Percentiles rank a stretch among this genome's conserved stretches.
Evolutionary conservation across 2,888 invertebrate genomes (phyloP).

Genomic region (Cyclophora punctaria): DNA sequence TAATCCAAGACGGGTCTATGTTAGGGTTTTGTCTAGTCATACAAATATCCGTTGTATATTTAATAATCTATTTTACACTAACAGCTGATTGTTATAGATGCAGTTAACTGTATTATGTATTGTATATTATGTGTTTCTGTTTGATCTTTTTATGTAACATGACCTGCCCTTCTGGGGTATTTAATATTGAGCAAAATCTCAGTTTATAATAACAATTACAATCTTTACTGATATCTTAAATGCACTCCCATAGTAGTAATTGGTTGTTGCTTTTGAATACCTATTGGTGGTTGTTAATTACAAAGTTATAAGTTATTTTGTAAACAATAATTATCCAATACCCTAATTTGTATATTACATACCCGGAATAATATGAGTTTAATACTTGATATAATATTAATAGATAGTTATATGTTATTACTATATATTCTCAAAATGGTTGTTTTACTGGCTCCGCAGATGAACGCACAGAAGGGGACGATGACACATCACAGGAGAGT

Average conservation of each 20-base stretch:
- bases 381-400: no score
- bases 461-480: slow-evolving; percentile 68
- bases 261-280: no score
- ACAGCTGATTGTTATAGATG: slow-evolving; percentile 12
- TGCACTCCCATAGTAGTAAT: no score
- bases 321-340: no score
- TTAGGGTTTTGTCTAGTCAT: slow-evolving; percentile 12
- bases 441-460: slow-evolving; percentile 39
- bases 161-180: no score
- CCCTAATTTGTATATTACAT: no score
- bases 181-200: no score
- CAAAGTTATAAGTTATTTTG: background rate
- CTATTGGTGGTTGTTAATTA: no score
- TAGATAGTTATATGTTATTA: background rate
- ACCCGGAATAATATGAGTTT: no score
- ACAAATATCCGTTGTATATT: background rate
- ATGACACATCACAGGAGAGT: slow-evolving; percentile 68
- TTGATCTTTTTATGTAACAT: background rate
- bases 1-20: slow-evolving; percentile 22
- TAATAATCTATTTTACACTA: background rate
- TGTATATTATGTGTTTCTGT: background rate
- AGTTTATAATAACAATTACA: no score
- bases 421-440: slow-evolving; percentile 20
- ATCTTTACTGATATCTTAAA: no score
- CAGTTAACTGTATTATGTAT: no score